Evolutionary conservation across 1,140 invertebrate species (phyloP).

Genomic region (Magallana ariakensis): DNA sequence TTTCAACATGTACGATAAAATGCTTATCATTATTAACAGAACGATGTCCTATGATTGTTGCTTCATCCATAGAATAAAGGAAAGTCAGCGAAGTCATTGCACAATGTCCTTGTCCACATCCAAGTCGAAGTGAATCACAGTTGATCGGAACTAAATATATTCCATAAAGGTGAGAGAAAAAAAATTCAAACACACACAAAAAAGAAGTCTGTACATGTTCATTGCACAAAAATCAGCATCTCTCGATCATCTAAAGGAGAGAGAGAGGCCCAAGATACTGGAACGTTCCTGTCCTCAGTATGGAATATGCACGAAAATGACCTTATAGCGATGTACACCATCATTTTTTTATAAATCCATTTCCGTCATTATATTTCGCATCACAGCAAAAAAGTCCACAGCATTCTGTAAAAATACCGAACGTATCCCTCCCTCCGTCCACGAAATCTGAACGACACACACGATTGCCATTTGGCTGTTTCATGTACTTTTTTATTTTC

Average conservation of each 20-base stretch:
- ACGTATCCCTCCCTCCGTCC: too few relatives aligned
- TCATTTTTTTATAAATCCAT: background rate
- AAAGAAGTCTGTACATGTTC: slow-evolving; percentile 13
- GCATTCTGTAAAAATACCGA: background rate
- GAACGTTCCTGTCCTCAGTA: background rate
- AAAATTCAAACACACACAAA: background rate
- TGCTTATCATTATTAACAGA: too few relatives aligned
- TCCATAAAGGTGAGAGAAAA: too few relatives aligned
- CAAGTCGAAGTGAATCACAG: slow-evolving; percentile 11
- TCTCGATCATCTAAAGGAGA: background rate
- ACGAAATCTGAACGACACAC: too few relatives aligned
- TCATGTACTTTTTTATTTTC: too few relatives aligned
- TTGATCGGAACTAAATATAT: too few relatives aligned
- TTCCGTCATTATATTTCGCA: background rate
- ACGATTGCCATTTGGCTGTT: too few relatives aligned
- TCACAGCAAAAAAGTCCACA: background rate
- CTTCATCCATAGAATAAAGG: too few relatives aligned
- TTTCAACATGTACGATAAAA: too few relatives aligned
- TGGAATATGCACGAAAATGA: background rate
- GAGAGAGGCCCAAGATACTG: background rate
- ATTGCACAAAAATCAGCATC: slow-evolving; percentile 27
- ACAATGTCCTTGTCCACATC: background rate
- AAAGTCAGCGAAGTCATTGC: background rate
- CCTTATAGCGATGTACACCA: too few relatives aligned
- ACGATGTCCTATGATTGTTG: too few relatives aligned